Evolutionary conservation across 2,797 vertebrate genomes (phyloP).

Genomic region (Ptychadena robeensis): DNA sequence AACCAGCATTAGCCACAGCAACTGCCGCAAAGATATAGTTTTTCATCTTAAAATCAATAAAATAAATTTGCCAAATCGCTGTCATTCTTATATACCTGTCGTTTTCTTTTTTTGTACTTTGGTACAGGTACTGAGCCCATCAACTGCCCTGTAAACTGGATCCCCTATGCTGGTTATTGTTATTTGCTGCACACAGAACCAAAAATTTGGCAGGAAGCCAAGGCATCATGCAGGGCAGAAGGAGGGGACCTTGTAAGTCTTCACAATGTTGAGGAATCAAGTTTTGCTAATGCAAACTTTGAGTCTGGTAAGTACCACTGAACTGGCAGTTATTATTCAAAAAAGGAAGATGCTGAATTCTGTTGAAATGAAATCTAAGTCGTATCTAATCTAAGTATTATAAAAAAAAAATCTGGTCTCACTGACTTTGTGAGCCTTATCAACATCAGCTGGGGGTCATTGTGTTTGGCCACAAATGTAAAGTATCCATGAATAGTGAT

Average conservation of each 20-base stretch:
- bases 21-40: too few species aligned
- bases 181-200: conserved; percentile 82
- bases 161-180: conserved; percentile 86
- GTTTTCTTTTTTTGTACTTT: conserved; percentile 3
- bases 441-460: too few species aligned
- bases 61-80: too few species aligned
- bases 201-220: conserved; percentile 85
- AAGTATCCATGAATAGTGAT: too few species aligned
- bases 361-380: too few species aligned
- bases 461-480: too few species aligned
- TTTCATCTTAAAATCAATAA: too few species aligned
- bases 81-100: too few species aligned
- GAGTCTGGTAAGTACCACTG: conserved; percentile 87
- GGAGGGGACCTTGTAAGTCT: conserved; percentile 88
- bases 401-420: too few species aligned
- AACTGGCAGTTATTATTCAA: neutral
- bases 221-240: conserved; percentile 83
- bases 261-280: conserved; percentile 90
- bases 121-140: conserved; percentile 75
- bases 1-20: too few species aligned
- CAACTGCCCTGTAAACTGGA: conserved; percentile 85
- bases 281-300: conserved; percentile 88
- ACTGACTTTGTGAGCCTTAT: too few species aligned
- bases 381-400: too few species aligned
- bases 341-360: neutral